Conservation (phyloP, 1,140 invertebrate species). For the Diabrotica undecimpunctata region DNA sequence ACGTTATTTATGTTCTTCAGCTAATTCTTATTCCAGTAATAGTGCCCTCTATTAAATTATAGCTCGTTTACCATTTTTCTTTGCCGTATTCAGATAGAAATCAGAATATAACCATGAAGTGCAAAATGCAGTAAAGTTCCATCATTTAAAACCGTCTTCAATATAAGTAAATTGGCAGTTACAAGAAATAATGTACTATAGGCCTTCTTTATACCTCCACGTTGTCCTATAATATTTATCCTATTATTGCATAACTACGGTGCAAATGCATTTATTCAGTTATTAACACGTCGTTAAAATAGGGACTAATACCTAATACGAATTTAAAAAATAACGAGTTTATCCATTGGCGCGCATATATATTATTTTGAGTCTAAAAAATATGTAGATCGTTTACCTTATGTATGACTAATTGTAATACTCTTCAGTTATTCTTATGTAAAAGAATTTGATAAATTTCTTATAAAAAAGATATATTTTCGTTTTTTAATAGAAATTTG, state of each 20-base stretch:
- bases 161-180: conserved; percentile 8
- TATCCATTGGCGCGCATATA: no score
- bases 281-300: conserved; percentile 11
- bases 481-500: no score
- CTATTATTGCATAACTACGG: conserved; percentile 3
- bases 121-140: neutral
- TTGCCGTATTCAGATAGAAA: neutral
- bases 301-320: neutral
- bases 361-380: no score
- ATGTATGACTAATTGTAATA: no score
- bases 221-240: conserved; percentile 1
- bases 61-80: neutral
- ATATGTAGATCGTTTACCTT: no score
- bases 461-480: no score
- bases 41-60: neutral
- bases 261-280: neutral
- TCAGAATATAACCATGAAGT: neutral
- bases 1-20: no score
- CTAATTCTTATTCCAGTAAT: neutral
- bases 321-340: neutral
- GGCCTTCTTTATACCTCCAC: conserved; percentile 3
- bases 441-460: no score
- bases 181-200: conserved; percentile 1
- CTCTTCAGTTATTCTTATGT: no score
- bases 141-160: neutral